Conservation (phyloP, 2,113 vertebrate species). For the Guaruba guarouba region DNA sequence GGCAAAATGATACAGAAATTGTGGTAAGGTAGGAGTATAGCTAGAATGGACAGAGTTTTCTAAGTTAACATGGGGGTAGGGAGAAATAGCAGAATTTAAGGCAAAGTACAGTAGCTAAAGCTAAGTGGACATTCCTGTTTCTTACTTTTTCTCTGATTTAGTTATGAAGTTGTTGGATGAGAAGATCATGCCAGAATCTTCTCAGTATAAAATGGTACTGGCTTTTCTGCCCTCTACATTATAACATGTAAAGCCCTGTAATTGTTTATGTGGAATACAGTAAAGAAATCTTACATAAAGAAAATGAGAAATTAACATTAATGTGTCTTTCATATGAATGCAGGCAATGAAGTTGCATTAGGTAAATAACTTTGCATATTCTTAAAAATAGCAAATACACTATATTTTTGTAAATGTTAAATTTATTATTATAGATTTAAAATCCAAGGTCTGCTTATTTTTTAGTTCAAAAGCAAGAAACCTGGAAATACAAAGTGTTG, state of each 20-base stretch:
- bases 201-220: background rate
- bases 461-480: conserved; percentile 72
- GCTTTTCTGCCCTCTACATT: background rate
- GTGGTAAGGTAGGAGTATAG: background rate
- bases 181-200: background rate
- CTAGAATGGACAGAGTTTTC: background rate
- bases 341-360: background rate
- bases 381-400: background rate
- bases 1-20: background rate
- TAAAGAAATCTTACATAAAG: background rate
- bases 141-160: background rate
- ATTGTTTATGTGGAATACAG: background rate
- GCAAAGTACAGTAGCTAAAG: background rate
- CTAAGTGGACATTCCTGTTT: background rate
- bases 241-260: background rate
- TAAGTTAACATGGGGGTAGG: background rate
- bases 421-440: background rate
- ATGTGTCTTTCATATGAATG: background rate
- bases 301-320: background rate
- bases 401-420: background rate
- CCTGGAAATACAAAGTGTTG: conserved; percentile 23
- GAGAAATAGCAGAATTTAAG: background rate
- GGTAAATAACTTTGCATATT: background rate
- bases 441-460: background rate
- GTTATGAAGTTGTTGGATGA: background rate